Evolutionary conservation across 2,113 vertebrate genomes (phyloP).

Genomic region (Poeciliopsis retropinna): DNA sequence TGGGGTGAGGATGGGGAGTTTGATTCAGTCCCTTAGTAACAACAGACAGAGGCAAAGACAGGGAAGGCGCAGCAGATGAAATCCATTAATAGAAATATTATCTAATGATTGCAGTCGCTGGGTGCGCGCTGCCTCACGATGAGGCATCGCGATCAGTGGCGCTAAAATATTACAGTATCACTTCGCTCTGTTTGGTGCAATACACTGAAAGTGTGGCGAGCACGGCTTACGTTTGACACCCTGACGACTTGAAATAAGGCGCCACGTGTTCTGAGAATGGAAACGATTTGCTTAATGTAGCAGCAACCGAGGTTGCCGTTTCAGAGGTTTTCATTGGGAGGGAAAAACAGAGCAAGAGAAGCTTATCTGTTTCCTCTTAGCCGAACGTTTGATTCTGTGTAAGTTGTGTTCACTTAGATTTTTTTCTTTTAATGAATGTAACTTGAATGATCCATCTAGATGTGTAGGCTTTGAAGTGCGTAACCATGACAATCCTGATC

Average conservation of each 20-base stretch:
- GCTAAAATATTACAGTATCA: slow-evolving; percentile 16
- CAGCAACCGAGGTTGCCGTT: neutral
- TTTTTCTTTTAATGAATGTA: neutral
- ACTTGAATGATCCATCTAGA: neutral
- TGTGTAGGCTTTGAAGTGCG: neutral
- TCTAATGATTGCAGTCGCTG: slow-evolving; percentile 28
- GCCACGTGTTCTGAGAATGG: slow-evolving; percentile 16
- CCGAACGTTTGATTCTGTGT: neutral
- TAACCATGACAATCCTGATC: neutral
- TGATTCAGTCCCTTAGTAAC: slow-evolving; percentile 30
- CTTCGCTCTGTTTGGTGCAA: slow-evolving; percentile 15
- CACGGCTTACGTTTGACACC: neutral
- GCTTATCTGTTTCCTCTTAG: slow-evolving; percentile 15
- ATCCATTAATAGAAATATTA: slow-evolving; percentile 42
- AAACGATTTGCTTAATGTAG: slow-evolving; percentile 12
- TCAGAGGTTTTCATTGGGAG: neutral
- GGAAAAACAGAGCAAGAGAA: slow-evolving; percentile 3
- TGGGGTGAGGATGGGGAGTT: neutral
- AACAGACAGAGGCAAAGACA: slow-evolving; percentile 24
- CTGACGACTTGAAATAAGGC: slow-evolving; percentile 6
- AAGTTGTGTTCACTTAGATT: neutral
- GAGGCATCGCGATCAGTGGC: slow-evolving; percentile 17
- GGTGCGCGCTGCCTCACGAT: slow-evolving; percentile 9
- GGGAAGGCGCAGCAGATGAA: slow-evolving; percentile 1
- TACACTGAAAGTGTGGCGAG: slow-evolving; percentile 1